phyloP scores from a whole-genome alignment of 2,113 vertebrate genomes.

The Xyrauchen texanus region DNA sequence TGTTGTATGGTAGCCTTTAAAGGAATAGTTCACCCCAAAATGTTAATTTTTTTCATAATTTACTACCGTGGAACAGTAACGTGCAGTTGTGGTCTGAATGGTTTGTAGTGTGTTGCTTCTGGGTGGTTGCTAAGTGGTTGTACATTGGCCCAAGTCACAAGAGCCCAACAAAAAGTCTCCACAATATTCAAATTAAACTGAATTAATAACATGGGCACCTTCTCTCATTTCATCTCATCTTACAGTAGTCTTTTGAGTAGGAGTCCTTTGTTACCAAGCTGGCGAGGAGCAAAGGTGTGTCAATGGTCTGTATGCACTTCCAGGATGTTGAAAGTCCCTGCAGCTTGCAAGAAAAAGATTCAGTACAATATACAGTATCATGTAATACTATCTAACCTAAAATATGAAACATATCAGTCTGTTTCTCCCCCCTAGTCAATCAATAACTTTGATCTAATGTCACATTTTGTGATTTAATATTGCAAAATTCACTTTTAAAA shows the following conservation, averaged over 20 bases:
- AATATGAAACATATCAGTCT: background rate
- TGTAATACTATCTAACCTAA: too few relatives aligned
- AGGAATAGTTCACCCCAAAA: too few relatives aligned
- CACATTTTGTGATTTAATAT: background rate
- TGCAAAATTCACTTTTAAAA: background rate
- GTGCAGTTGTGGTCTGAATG: too few relatives aligned
- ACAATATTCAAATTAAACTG: background rate
- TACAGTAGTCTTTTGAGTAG: slow-evolving; percentile 27
- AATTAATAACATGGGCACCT: background rate
- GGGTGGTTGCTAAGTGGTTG: too few relatives aligned
- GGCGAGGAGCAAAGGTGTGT: slow-evolving; percentile 4
- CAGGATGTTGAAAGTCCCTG: background rate
- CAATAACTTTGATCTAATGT: background rate
- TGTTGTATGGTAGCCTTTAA: too few relatives aligned
- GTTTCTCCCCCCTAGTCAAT: background rate
- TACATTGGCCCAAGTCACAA: too few relatives aligned
- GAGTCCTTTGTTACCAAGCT: slow-evolving; percentile 10
- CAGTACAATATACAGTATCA: background rate
- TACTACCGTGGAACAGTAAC: too few relatives aligned
- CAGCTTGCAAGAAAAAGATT: background rate
- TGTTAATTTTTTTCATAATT: too few relatives aligned
- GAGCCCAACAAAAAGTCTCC: too few relatives aligned
- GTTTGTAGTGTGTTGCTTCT: too few relatives aligned
- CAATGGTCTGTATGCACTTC: background rate
- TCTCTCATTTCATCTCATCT: slow-evolving; percentile 16